phyloP scores from a whole-genome alignment of 2,797 vertebrate species.

The Enteromius unitaeniatus region DNA sequence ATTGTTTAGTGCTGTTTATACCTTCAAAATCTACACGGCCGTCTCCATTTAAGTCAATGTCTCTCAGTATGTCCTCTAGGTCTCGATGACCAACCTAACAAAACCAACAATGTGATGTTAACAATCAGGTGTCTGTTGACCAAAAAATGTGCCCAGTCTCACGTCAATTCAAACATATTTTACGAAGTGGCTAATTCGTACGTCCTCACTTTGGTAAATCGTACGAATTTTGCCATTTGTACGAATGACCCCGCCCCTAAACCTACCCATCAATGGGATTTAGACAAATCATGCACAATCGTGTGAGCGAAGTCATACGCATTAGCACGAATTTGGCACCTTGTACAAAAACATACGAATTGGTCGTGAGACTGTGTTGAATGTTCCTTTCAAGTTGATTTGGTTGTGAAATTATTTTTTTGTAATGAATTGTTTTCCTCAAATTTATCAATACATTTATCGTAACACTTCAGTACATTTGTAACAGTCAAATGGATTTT shows the following conservation, averaged over 20 bases:
- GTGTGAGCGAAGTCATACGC: no score
- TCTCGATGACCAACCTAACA: conserved; percentile 88
- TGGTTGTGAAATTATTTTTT: background rate
- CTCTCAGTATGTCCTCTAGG: conserved; percentile 95
- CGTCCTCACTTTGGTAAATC: no score
- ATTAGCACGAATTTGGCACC: no score
- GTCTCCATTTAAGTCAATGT: conserved; percentile 96
- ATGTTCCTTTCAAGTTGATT: background rate
- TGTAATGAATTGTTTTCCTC: no score
- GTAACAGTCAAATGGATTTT: background rate
- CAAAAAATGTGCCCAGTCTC: background rate
- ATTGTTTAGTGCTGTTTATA: conserved; percentile 66
- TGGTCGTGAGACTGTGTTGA: background rate
- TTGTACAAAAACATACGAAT: no score
- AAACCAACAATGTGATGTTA: background rate
- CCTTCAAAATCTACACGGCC: conserved; percentile 98
- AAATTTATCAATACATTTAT: no score
- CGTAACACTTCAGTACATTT: background rate
- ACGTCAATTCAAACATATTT: no score
- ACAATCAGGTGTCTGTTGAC: background rate
- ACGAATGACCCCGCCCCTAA: no score
- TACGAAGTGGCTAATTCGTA: no score
- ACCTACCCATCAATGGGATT: no score
- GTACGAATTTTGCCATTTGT: no score
- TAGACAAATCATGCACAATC: no score